Evolutionary conservation across 35 echinoderm and acorn worm genomes (phyloP).

Genomic region (Antedon bifida): DNA sequence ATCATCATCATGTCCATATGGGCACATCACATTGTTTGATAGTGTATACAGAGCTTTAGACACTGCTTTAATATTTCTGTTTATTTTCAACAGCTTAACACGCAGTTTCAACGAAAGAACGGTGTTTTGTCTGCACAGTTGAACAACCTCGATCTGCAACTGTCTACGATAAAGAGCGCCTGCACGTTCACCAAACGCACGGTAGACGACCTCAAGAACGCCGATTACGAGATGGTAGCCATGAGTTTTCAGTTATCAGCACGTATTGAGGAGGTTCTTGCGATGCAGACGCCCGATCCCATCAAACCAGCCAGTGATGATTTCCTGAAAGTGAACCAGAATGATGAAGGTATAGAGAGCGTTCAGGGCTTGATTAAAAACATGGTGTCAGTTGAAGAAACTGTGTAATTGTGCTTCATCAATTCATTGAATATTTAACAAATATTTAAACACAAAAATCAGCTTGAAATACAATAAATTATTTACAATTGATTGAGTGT

Average conservation of each 20-base stretch:
- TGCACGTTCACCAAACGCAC: background rate
- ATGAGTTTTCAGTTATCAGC: conserved; percentile 3
- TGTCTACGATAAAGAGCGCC: background rate
- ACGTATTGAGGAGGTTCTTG: background rate
- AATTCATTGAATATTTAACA: too few relatives aligned
- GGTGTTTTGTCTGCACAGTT: background rate
- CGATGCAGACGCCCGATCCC: background rate
- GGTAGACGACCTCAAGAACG: background rate
- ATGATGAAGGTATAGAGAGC: background rate
- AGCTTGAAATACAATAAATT: too few relatives aligned
- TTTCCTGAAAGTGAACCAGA: background rate
- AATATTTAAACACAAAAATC: too few relatives aligned
- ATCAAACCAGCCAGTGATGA: background rate
- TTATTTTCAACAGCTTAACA: background rate
- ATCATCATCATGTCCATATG: too few relatives aligned
- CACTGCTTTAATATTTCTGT: too few relatives aligned
- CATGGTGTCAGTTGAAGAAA: background rate
- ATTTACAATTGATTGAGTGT: too few relatives aligned
- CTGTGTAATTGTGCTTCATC: too few relatives aligned
- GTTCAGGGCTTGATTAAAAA: background rate
- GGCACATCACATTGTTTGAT: too few relatives aligned
- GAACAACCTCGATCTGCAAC: background rate
- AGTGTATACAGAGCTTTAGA: too few relatives aligned
- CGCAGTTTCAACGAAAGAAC: background rate
- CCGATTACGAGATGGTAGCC: conserved; percentile 10